Evolutionary conservation across 2,113 vertebrate genomes (phyloP).

Genomic region (Ageneiosus marmoratus): DNA sequence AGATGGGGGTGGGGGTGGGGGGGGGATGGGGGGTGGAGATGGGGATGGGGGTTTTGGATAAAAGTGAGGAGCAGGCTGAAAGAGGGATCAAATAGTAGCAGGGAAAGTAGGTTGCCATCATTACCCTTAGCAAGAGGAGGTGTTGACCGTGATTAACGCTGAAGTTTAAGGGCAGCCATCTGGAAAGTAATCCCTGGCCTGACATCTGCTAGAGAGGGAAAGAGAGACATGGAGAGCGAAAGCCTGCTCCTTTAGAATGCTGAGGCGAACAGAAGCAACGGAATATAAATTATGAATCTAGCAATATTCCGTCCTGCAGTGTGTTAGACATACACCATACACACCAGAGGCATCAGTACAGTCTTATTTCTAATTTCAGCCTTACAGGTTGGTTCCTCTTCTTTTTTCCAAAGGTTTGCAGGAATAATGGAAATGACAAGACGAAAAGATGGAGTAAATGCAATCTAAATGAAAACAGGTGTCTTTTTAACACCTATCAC

Average conservation of each 20-base stretch:
- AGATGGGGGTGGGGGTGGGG: background rate
- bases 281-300: conserved; percentile 50
- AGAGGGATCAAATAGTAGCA: conserved; percentile 28
- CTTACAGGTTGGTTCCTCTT: conserved; percentile 60
- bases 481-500: conserved; percentile 68
- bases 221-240: conserved; percentile 10
- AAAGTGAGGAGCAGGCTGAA: background rate
- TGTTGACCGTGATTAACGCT: conserved; percentile 70
- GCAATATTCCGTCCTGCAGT: conserved; percentile 35
- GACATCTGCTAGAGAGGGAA: conserved; percentile 56
- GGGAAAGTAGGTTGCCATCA: conserved; percentile 54
- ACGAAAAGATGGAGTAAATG: conserved; percentile 49
- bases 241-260: conserved; percentile 7
- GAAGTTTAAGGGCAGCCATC: conserved; percentile 67
- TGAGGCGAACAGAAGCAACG: conserved; percentile 40
- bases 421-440: conserved; percentile 61
- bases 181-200: conserved; percentile 63
- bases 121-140: conserved; percentile 65
- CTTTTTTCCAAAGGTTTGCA: conserved; percentile 55
- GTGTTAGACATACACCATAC: conserved; percentile 56
- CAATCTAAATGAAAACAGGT: conserved; percentile 69
- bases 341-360: conserved; percentile 56
- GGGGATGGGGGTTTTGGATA: background rate
- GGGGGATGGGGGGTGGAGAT: no score
- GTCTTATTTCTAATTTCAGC: conserved; percentile 54